Percentiles rank a stretch among this genome's conserved stretches.
Evolutionary conservation across 2,113 vertebrate species (phyloP).

Genomic region (Falcunculus frontatus): DNA sequence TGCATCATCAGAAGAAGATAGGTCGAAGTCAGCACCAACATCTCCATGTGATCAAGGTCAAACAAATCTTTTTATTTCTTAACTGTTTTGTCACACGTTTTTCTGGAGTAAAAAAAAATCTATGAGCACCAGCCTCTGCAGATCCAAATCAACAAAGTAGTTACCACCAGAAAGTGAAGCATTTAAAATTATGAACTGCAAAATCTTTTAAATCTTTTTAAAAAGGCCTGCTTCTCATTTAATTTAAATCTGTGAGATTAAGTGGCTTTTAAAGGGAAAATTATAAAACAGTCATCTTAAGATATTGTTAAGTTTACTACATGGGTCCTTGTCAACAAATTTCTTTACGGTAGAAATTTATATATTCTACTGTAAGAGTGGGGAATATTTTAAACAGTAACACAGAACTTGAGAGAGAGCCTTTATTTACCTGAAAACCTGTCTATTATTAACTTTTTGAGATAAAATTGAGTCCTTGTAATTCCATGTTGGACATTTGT

Average conservation of each 20-base stretch:
- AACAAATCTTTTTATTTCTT: neutral
- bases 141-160: neutral
- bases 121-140: neutral
- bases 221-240: neutral
- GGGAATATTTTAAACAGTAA: neutral
- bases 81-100: neutral
- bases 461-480: neutral
- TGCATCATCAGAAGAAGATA: constrained; percentile 84
- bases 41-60: constrained; percentile 94
- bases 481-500: neutral
- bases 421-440: neutral
- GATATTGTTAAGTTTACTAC: neutral
- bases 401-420: neutral
- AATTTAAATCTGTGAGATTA: neutral
- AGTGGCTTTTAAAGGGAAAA: neutral
- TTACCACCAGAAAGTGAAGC: neutral
- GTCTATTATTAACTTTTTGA: neutral
- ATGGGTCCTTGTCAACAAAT: neutral
- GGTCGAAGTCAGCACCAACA: constrained; percentile 89
- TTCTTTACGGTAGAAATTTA: neutral
- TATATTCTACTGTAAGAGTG: neutral
- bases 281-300: neutral
- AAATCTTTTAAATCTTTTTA: neutral
- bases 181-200: neutral
- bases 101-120: neutral